These are phyloP conservation scores for Boulengeromyrus knoepffleri DNA, from an alignment of 2,113 vertebrate species.

Conservation along the genomic window DNA sequence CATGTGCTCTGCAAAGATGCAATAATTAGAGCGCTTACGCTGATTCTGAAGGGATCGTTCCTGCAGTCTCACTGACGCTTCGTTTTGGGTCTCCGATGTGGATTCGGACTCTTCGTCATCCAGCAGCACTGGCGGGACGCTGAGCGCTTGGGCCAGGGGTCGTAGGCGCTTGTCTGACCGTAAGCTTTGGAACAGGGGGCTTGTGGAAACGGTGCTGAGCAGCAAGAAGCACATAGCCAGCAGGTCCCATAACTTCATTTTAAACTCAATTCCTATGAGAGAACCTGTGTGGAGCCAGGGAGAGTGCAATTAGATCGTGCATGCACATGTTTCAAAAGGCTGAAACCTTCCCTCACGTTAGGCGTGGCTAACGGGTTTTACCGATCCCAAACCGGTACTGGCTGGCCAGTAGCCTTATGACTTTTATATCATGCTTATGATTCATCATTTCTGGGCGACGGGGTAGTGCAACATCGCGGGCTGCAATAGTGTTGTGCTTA, in stretches of 20 bases:
- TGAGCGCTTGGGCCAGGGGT: slow-evolving; percentile 60
- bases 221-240: slow-evolving; percentile 88
- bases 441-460: background rate
- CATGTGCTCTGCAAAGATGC: background rate
- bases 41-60: background rate
- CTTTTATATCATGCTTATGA: background rate
- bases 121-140: slow-evolving; percentile 60
- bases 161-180: slow-evolving; percentile 63
- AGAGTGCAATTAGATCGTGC: background rate
- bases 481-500: background rate
- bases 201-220: slow-evolving; percentile 83
- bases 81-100: background rate
- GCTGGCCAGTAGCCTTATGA: background rate
- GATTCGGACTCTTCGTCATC: slow-evolving; percentile 33
- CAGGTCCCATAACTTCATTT: slow-evolving; percentile 99
- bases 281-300: slow-evolving; percentile 63
- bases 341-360: background rate
- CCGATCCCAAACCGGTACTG: background rate
- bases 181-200: slow-evolving; percentile 76
- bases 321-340: background rate
- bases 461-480: background rate
- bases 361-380: background rate
- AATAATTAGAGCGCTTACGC: background rate
- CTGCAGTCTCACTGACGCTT: background rate
- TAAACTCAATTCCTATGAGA: slow-evolving; percentile 90